Base-by-base conservation (phyloP, 1,140 invertebrate genomes). In the Trichomalopsis sarcophagae region DNA sequence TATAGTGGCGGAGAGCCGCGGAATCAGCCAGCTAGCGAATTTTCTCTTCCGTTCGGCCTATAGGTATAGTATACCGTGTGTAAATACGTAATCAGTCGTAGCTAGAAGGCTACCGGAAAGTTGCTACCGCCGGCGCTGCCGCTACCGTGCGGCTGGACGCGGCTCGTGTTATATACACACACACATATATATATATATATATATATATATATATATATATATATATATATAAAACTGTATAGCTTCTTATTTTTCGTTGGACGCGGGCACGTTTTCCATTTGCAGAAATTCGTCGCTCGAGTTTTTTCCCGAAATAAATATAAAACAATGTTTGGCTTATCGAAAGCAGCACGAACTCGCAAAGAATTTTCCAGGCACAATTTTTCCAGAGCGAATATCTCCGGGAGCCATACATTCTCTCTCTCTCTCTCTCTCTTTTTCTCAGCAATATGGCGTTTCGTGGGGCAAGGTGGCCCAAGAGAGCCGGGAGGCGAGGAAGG, bases 31-130 rank as follows among this genome's bases (percentile, higher is more conserved):
- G 74, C 85, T 81, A 85, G 89, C 89, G 91, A 92, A 93, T 93
- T 92, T 92, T 92, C 92, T 92, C 91, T 92, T 92, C 92, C 91
- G 90, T 90, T 90, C 89, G 36, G 30, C 40, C 2, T 40, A 75
- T 30, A 30, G 30, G 5, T 5, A 75, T 44, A 44, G 6, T 77
- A n/a, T n/a, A 55, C 27, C 76, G 21, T 71, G 68, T 71, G 55
- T 93, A 93, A 93, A 93, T 93, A 93, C 92, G 91, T 92, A 93
- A 93, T 93, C 92, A 93, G 92, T 91, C 89, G 89, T 62, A 62
- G 14, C 17, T 62, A 62, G 21, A 6, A 62, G 1, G 14, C 11
- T 50, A 50, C 68, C n/a, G 40, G 9, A 44, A 9, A 44, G 10
- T 44, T 44, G 40, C 9, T 36, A 36, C 33, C 33, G 33, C 33